Evolutionary conservation across 2,797 vertebrate genomes (phyloP).

Genomic region (Cygnus olor): DNA sequence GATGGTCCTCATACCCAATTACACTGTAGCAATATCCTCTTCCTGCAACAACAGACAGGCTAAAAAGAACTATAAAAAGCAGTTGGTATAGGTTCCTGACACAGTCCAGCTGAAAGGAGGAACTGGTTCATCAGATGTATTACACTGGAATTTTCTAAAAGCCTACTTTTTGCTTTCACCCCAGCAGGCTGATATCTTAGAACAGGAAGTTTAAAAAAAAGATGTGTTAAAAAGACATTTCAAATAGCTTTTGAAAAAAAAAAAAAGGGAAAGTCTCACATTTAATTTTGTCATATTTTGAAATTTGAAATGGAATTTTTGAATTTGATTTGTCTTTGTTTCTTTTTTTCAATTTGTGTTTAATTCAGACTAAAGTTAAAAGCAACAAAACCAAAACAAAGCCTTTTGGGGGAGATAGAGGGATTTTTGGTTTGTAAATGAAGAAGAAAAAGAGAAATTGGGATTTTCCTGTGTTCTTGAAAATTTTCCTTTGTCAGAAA

Average conservation of each 20-base stretch:
- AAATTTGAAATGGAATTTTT: not conserved
- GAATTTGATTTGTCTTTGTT: not conserved
- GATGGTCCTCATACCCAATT: not conserved
- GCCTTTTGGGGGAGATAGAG: not conserved
- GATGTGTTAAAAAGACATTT: not conserved
- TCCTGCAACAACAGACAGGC: not conserved
- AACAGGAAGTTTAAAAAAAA: not conserved
- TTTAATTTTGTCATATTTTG: not conserved
- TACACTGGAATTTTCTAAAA: not conserved
- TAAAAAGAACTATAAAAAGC: not conserved
- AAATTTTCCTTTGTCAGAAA: constrained; percentile 33
- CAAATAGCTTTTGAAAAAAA: not conserved
- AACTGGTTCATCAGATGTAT: not conserved
- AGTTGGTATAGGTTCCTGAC: not conserved
- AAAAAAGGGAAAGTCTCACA: not conserved
- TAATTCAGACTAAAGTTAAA: not conserved
- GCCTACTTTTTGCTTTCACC: not conserved
- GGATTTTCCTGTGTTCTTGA: constrained; percentile 8
- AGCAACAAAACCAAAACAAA: not conserved
- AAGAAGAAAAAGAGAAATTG: not conserved
- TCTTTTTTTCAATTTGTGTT: not conserved
- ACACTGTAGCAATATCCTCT: not conserved
- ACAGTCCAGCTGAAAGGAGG: not conserved
- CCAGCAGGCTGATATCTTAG: not conserved
- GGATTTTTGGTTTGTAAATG: constrained; percentile 11